Evolutionary conservation across 2,797 vertebrate species (phyloP), one percentile per base, ranked within the genome.

Genomic region (Rhinatrema bivittatum): DNA sequence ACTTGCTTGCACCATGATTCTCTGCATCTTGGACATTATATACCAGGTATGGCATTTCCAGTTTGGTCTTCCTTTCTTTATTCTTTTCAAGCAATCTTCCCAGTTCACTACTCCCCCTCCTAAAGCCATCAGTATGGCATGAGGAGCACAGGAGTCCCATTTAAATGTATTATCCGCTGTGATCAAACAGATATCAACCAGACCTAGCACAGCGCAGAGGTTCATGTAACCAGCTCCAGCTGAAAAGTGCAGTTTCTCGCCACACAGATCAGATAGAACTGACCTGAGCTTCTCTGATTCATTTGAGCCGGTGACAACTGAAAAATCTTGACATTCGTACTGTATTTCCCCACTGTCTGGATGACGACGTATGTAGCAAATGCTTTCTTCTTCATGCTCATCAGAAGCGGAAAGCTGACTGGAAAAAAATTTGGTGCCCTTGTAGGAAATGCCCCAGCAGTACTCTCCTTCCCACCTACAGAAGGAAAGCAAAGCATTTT

Each of bases 81-180:
- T 6, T 13, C 29, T 38, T 12, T 36, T 53, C 15, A 91, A 53
- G 46, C 66, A 75, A 58, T 61, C 50, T 1, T 51, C 67, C 24
- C 93, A 70, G 70, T 89, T 84, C 6, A 74, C 78, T 18, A 91
- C 70, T 0, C 89, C 91, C 0, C 91, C 90, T 1, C 91, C 88
- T 6, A 94, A 76, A 21, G 91, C 85, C 35, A 74, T 72, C 25
- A 94, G 82, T 20, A 94, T 62, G 19, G 85, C 89, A 3, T 93
- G 89, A 5, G 86, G 83, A 5, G 85, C 89, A 5, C 89, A 94
- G 1, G 87, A 87, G 74, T 94, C 90, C 91, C 91, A 93, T 50
- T 89, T 93, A 31, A 84, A 93, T 4, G 89, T 94, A 71, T 84
- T 91, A 6, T 88, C 87, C 50, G 92, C 87, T 2, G 91, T 93